Evolutionary conservation across 2,888 invertebrate species (phyloP), one percentile per base, ranked within the genome.

Genomic region (Synanthedon andrenaeformis): DNA sequence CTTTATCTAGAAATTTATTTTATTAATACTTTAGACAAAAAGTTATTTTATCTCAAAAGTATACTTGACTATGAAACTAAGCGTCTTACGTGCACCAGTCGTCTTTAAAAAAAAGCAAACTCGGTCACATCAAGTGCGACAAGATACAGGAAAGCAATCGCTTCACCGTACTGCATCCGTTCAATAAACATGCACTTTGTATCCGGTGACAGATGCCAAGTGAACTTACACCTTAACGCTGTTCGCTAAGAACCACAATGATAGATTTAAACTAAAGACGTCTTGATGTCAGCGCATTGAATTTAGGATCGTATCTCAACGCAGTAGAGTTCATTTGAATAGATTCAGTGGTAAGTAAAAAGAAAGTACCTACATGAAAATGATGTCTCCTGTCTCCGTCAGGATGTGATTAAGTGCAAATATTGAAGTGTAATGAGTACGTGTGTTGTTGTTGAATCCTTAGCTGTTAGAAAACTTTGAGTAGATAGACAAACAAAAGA

Each of bases 71-170:
- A 4, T 23, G 5, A 23, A 23, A 23, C 19, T 23, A 23, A 23
- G 19, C 19, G 4, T 4, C 19, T 23, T 23, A 19, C 19, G 3
- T 3, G 19, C 19, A 56, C 19, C 19, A 19, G 19, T 3, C 3
- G 19, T 23, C 23, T 23, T 23, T 23, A 23, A 5, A 23, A 63
- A 59, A 59, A 51, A 55, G 52, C 54, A 60, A 59, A 62, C 60
- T 57, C 61, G 62, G 59, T 52, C 64, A 62, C 71, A 67, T 70
- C 69, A 69, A 66, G 57, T 53, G 59, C 61, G 51, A 49, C 58
- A 54, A 55, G 66, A 65, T 66, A 63, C 74, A 77, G 78, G 79
- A 79, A 79, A 76, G 70, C 72, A 69, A 72, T 67, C 64, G 61
- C 66, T 48, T 23, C 65, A 64, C 66, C 64, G 63, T 60, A 60